Percentiles rank a stretch among this genome's conserved stretches.
These are phyloP conservation scores for Zapus hudsonius DNA, from an alignment of 2,113 vertebrate genomes.

Conservation along the genomic window DNA sequence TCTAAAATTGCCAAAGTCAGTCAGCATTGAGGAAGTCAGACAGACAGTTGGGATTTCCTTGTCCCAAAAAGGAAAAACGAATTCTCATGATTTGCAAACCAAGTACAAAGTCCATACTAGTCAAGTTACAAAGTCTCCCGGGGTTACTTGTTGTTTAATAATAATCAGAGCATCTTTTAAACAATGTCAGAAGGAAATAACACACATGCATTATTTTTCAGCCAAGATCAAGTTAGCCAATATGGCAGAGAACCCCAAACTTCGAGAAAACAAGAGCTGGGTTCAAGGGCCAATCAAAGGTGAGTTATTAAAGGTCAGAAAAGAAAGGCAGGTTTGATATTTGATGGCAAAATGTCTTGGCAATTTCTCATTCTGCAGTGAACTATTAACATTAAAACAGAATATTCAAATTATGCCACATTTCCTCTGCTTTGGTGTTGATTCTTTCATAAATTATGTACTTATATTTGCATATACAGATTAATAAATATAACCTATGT, in stretches of 20 bases:
- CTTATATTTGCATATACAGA: not conserved
- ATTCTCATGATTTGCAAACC: not conserved
- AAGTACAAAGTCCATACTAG: not conserved
- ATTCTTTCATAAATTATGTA: not conserved
- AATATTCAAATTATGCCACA: not conserved
- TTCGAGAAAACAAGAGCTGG: not conserved
- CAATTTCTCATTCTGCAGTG: not conserved
- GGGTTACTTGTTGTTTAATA: not conserved
- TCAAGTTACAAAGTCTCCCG: not conserved
- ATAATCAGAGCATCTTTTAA: not conserved
- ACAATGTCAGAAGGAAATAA: not conserved
- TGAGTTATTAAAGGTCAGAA: not conserved
- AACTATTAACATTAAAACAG: not conserved
- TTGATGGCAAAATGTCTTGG: not conserved
- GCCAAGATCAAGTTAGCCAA: rapidly evolving
- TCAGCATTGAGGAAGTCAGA: not conserved
- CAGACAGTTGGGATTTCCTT: not conserved
- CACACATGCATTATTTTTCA: not conserved
- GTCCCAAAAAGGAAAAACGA: not conserved
- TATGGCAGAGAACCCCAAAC: not conserved
- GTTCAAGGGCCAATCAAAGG: not conserved
- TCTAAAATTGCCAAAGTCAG: not conserved
- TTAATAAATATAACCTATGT: not conserved
- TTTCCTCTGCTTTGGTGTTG: slow-evolving; percentile 1
- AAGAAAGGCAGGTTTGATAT: not conserved